Percentiles rank a stretch among this genome's conserved stretches.
phyloP scores from a whole-genome alignment of 2,797 vertebrate genomes.

The Anguilla pacifica region DNA sequence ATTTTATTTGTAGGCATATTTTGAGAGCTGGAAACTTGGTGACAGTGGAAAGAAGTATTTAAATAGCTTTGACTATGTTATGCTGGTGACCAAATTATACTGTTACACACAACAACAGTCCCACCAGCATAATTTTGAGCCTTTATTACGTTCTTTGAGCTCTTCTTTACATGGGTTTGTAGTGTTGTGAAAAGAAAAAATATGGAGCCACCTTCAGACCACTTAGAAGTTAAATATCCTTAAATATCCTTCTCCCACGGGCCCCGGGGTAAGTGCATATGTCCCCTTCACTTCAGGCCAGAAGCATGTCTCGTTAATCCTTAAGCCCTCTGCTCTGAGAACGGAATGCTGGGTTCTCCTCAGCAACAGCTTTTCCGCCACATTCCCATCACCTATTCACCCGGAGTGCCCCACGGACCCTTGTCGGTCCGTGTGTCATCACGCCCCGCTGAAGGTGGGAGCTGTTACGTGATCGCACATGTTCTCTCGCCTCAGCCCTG shows the following conservation, averaged over 20 bases:
- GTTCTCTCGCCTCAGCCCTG: background rate
- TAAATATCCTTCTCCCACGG: background rate
- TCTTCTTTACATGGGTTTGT: background rate
- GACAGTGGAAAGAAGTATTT: background rate
- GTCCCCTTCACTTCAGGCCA: background rate
- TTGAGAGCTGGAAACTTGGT: background rate
- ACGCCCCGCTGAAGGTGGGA: background rate
- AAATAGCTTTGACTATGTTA: background rate
- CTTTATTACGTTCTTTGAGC: background rate
- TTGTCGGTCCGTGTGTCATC: background rate
- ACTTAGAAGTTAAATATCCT: background rate
- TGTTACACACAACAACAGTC: background rate
- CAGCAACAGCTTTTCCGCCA: background rate
- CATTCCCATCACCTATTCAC: background rate
- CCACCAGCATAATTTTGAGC: background rate
- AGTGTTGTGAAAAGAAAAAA: background rate
- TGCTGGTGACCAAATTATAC: background rate
- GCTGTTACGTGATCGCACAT: background rate
- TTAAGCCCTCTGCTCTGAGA: background rate
- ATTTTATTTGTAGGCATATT: background rate
- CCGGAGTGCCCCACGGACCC: constrained; percentile 1
- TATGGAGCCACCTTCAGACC: background rate
- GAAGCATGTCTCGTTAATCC: background rate
- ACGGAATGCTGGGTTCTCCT: background rate
- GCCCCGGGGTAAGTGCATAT: background rate